These are phyloP conservation scores for Aleiodes alternator DNA, from an alignment of 2,888 invertebrate species.

Conservation along the genomic window DNA sequence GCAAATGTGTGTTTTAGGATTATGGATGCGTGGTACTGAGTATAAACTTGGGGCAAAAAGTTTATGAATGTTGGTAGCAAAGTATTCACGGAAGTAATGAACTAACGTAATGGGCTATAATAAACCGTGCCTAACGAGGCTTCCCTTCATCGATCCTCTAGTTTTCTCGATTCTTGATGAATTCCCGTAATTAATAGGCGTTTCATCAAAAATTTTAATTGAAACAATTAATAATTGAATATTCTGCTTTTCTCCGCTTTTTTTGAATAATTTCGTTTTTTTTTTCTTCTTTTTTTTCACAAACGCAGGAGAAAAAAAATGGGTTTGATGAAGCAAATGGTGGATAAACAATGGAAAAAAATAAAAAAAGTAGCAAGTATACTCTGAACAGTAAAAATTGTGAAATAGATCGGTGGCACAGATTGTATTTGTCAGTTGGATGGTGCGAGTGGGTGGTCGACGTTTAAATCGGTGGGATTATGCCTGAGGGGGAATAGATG, in stretches of 20 bases:
- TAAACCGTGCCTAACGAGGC: too few relatives aligned
- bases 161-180: too few relatives aligned
- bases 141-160: too few relatives aligned
- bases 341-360: constrained; percentile 6
- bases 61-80: too few relatives aligned
- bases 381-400: constrained; percentile 31
- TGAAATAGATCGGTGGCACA: constrained; percentile 22
- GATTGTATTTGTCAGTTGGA: constrained; percentile 56
- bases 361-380: constrained; percentile 38
- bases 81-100: too few relatives aligned
- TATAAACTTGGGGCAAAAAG: too few relatives aligned
- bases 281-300: background rate
- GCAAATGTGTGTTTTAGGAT: too few relatives aligned
- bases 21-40: too few relatives aligned
- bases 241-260: background rate
- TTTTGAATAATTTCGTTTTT: constrained; percentile 4
- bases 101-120: too few relatives aligned
- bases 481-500: constrained; percentile 48
- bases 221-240: too few relatives aligned
- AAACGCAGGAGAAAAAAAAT: background rate
- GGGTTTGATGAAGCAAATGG: constrained; percentile 19
- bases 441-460: constrained; percentile 33
- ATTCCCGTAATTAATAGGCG: too few relatives aligned
- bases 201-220: too few relatives aligned
- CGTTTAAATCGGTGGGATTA: constrained; percentile 56